Conservation (phyloP, 2,888 invertebrate genomes). For the Branchellion lobata region DNA sequence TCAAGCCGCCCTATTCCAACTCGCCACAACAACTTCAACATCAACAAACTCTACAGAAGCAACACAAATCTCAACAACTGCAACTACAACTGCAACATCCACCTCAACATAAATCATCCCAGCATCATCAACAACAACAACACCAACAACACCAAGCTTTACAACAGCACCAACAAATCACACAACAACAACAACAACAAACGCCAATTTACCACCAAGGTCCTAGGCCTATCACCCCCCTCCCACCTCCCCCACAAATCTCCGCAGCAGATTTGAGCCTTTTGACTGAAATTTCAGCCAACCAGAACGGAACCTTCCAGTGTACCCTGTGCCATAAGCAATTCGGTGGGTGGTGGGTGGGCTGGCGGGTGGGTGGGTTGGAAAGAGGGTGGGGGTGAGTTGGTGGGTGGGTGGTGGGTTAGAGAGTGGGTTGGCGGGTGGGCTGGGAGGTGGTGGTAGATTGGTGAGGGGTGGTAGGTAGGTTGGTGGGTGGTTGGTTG, state of each 20-base stretch:
- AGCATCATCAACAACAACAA: background rate
- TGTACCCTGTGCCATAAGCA: slow-evolving; percentile 56
- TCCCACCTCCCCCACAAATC: slow-evolving; percentile 48
- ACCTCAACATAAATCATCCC: background rate
- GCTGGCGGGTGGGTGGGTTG: too few relatives aligned
- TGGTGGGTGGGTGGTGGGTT: too few relatives aligned
- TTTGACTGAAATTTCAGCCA: slow-evolving; percentile 49
- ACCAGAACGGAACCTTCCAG: slow-evolving; percentile 51
- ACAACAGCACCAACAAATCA: background rate
- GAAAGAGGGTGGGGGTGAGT: too few relatives aligned
- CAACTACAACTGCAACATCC: too few relatives aligned
- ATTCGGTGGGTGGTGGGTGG: too few relatives aligned
- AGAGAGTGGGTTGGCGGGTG: too few relatives aligned
- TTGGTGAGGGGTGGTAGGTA: too few relatives aligned
- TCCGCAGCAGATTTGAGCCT: slow-evolving; percentile 48
- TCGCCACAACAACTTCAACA: background rate
- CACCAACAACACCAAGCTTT: slow-evolving; percentile 32
- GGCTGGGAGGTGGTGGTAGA: too few relatives aligned
- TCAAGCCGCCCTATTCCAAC: too few relatives aligned
- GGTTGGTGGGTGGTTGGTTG: too few relatives aligned
- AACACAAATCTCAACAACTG: too few relatives aligned
- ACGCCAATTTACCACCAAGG: slow-evolving; percentile 37
- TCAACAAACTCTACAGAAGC: too few relatives aligned
- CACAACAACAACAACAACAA: background rate
- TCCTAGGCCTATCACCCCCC: slow-evolving; percentile 47